Conservation (phyloP, 2,113 vertebrate species). For the Python bivittatus region DNA sequence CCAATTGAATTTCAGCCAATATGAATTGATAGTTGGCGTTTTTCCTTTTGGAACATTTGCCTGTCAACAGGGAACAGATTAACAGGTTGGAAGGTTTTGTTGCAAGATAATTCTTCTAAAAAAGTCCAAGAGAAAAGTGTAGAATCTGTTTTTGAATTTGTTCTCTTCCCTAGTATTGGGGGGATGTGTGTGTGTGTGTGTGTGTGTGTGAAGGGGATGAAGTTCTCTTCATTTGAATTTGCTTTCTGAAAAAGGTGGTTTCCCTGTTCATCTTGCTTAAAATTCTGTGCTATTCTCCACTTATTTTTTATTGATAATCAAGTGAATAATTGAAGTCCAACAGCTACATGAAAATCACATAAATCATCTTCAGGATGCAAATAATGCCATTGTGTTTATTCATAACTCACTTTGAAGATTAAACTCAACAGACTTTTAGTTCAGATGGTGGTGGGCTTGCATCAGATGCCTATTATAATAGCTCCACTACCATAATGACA, state of each 20-base stretch:
- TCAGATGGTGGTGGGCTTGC: slow-evolving; percentile 32
- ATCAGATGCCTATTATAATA: slow-evolving; percentile 18
- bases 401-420: slow-evolving; percentile 58
- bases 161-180: slow-evolving; percentile 46
- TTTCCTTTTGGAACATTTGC: slow-evolving; percentile 71
- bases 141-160: slow-evolving; percentile 60
- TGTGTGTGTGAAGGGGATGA: background rate
- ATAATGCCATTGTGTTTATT: slow-evolving; percentile 59
- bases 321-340: slow-evolving; percentile 77
- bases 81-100: slow-evolving; percentile 70
- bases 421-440: slow-evolving; percentile 62
- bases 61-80: slow-evolving; percentile 72
- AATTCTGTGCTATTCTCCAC: slow-evolving; percentile 49
- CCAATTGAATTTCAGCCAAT: slow-evolving; percentile 75
- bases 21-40: slow-evolving; percentile 74
- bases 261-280: slow-evolving; percentile 57
- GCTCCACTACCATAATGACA: background rate
- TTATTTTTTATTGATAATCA: slow-evolving; percentile 81
- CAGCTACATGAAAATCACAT: slow-evolving; percentile 67
- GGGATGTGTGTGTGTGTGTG: too few species aligned
- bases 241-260: slow-evolving; percentile 32
- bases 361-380: slow-evolving; percentile 67
- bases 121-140: slow-evolving; percentile 46
- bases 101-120: background rate
- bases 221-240: slow-evolving; percentile 28